Evolutionary conservation across 2,113 vertebrate species (phyloP).

Genomic region (Ranitomeya imitator): DNA sequence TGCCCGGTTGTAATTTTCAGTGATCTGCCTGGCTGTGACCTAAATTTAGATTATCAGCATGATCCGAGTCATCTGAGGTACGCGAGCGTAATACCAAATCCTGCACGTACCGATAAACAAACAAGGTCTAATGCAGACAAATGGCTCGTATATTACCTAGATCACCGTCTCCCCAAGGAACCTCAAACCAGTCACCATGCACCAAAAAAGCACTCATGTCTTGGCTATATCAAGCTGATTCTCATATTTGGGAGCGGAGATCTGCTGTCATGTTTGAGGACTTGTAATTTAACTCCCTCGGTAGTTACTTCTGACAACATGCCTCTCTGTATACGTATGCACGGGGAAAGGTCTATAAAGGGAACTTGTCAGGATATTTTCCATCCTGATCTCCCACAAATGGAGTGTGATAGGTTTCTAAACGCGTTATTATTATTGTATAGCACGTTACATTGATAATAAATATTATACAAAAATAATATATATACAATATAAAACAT

Average conservation of each 20-base stretch:
- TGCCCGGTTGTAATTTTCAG: neutral
- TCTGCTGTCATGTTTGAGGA: slow-evolving; percentile 61
- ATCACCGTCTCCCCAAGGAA: slow-evolving; percentile 92
- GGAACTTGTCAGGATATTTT: neutral
- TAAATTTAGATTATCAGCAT: slow-evolving; percentile 67
- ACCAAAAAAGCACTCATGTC: slow-evolving; percentile 79
- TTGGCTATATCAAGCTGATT: slow-evolving; percentile 60
- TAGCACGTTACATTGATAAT: too few species aligned
- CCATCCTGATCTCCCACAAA: too few species aligned
- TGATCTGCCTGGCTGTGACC: slow-evolving; percentile 45
- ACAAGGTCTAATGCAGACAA: slow-evolving; percentile 50
- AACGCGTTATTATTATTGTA: too few species aligned
- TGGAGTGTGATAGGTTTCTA: too few species aligned
- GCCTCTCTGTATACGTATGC: neutral
- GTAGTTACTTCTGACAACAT: neutral
- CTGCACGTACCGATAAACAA: slow-evolving; percentile 62
- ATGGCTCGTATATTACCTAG: slow-evolving; percentile 77
- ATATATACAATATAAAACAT: too few species aligned
- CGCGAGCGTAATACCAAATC: slow-evolving; percentile 57
- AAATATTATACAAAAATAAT: too few species aligned
- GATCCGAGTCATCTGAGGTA: slow-evolving; percentile 62
- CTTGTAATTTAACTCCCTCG: slow-evolving; percentile 63
- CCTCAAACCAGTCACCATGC: slow-evolving; percentile 81
- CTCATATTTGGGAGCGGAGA: slow-evolving; percentile 46
- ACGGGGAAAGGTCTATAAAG: neutral